Evolutionary conservation across 2,888 invertebrate species (phyloP), one percentile per base, ranked within the genome.

Genomic region (Agrotis ipsilon): DNA sequence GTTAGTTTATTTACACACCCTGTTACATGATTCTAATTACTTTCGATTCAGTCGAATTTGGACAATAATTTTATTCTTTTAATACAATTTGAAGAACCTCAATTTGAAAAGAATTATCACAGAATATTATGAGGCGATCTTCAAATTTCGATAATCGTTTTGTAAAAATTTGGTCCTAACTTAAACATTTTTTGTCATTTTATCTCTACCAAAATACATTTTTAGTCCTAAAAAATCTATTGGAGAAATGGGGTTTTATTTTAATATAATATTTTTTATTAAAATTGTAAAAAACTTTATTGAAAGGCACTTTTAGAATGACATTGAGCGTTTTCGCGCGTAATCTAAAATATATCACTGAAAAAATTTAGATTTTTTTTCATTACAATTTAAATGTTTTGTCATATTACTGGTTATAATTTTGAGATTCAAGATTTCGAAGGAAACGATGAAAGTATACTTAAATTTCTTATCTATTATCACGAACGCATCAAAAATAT

Each of bases 71-170:
- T 67, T 67, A n/a, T n/a, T 72, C 62, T 63, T 77, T 75, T 77
- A 78, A 80, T 86, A 87, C 76, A 90, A 92, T 93, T 94, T 94
- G 95, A 96, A 96, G 96, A 85, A 87, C 96, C 96, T 92, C 96
- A 94, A 92, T 88, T 93, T 93, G 93, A 93, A 94, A 92, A 95
- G 92, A 94, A 91, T 94, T 96, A 96, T 96, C 96, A 96, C 96
- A 96, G 96, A 95, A 95, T 92, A 92, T 90, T 92, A 91, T 94
- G 96, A 96, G 96, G 96, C 86, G 82, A 88, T 83, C 93, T 96
- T 93, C 96, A 96, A 95, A 94, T 90, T 83, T 86, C 78, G 82
- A 51, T 69, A 76, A 70, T 68, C 76, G 64, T 78, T 73, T 80
- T 76, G 68, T 71, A 75, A 78, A 77, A 81, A 76, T 78, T 86